These are phyloP conservation scores for Drosophila sturtevanti DNA, from an alignment of 1,140 invertebrate species.

Conservation along the genomic window DNA sequence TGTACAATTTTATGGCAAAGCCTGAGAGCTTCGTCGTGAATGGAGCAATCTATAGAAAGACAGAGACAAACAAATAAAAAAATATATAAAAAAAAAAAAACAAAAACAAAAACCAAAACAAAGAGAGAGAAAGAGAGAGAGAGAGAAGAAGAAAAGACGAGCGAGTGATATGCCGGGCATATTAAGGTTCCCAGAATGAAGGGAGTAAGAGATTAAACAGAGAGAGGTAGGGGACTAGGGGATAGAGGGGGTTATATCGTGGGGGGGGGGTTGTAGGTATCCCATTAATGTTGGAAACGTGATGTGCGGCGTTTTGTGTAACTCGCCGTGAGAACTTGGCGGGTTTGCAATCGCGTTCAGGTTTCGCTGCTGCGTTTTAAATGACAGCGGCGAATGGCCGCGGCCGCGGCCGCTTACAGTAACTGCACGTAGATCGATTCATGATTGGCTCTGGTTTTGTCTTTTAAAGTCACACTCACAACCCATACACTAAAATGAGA, in stretches of 20 bases:
- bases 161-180: conserved; percentile 2
- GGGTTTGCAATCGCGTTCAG: conserved; percentile 57
- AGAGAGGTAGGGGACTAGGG: too few species aligned
- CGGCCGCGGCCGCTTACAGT: too few species aligned
- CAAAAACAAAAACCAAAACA: background rate
- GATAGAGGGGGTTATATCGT: conserved; percentile 10
- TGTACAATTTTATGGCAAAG: conserved; percentile 62
- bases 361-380: conserved; percentile 62
- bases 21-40: conserved; percentile 64
- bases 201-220: background rate
- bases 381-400: conserved; percentile 51
- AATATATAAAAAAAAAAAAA: conserved; percentile 8
- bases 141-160: background rate
- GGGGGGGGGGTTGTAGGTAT: background rate
- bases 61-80: background rate
- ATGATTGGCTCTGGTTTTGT: conserved; percentile 24
- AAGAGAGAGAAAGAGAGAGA: conserved; percentile 2
- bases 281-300: conserved; percentile 70
- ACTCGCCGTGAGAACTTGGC: conserved; percentile 76
- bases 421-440: conserved; percentile 46
- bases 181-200: conserved; percentile 7
- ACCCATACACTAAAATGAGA: conserved; percentile 2
- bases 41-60: conserved; percentile 31
- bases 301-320: conserved; percentile 79
- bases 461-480: conserved; percentile 22